A percentile compares a stretch with the other conserved stretches of the same genome.
Conservation (phyloP, 2,888 invertebrate species). For the Halictus ligatus region DNA sequence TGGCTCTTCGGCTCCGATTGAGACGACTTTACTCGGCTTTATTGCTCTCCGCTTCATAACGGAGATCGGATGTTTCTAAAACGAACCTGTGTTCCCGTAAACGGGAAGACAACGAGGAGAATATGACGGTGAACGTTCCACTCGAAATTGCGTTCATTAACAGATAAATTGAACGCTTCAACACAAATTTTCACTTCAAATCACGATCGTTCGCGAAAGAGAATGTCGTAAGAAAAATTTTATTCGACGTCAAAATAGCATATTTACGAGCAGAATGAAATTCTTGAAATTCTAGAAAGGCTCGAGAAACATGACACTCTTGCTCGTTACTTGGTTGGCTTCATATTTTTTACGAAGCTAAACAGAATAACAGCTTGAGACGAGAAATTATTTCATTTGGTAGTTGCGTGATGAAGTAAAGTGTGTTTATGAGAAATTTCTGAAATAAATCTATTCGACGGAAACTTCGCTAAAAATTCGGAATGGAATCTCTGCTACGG, state of each 20-base stretch:
- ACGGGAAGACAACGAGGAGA: background rate
- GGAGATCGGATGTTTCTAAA: background rate
- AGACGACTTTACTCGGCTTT: background rate
- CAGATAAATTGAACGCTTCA: too few relatives aligned
- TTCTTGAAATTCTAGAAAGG: background rate
- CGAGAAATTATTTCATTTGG: too few relatives aligned
- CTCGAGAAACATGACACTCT: background rate
- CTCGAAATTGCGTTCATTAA: background rate
- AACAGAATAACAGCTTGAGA: too few relatives aligned
- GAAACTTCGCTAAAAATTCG: too few relatives aligned
- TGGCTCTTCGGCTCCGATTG: slow-evolving; percentile 26
- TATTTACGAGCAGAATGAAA: background rate
- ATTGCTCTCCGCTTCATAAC: background rate
- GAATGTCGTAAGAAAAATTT: background rate
- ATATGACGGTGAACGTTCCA: background rate
- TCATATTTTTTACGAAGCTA: too few relatives aligned
- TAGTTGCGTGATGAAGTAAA: too few relatives aligned
- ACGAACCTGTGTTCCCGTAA: background rate
- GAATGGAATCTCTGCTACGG: too few relatives aligned
- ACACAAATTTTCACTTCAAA: too few relatives aligned
- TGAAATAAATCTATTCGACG: too few relatives aligned
- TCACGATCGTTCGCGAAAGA: background rate
- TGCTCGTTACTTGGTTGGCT: too few relatives aligned
- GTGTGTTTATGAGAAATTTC: too few relatives aligned
- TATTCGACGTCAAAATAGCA: background rate